A percentile compares a stretch with the other conserved stretches of the same genome.
Evolutionary conservation across 1,140 invertebrate species (phyloP).

Genomic region (Drosophila kepulauana): DNA sequence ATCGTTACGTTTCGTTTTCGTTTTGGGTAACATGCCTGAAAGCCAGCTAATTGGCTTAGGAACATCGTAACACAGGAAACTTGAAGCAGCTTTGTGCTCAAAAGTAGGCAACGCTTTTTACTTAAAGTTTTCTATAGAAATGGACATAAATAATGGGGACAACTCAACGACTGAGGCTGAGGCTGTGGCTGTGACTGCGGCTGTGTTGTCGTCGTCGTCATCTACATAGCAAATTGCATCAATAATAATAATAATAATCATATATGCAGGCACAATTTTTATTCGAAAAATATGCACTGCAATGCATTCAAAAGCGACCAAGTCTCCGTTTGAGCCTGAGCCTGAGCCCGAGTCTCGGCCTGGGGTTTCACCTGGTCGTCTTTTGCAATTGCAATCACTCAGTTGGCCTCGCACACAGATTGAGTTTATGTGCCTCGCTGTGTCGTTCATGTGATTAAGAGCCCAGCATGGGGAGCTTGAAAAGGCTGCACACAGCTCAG

Average conservation of each 20-base stretch:
- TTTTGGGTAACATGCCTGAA: conserved; percentile 63
- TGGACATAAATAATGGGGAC: neutral
- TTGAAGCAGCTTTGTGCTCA: conserved; percentile 29
- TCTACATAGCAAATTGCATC: conserved; percentile 30
- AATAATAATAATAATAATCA: conserved; percentile 48
- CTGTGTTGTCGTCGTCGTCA: too few relatives aligned
- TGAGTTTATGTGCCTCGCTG: conserved; percentile 66
- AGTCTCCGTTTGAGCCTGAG: neutral
- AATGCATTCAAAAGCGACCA: conserved; percentile 35
- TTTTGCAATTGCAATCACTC: conserved; percentile 56
- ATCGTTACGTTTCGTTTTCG: conserved; percentile 49
- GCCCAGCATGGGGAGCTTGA: conserved; percentile 15
- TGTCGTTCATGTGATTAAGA: conserved; percentile 78
- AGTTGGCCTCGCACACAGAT: conserved; percentile 62
- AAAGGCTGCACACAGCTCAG: conserved; percentile 27
- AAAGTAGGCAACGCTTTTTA: conserved; percentile 43
- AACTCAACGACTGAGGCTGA: neutral
- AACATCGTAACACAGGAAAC: conserved; percentile 10
- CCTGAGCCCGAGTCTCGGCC: neutral
- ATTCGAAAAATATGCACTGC: conserved; percentile 13
- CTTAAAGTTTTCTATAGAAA: conserved; percentile 21
- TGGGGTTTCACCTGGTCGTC: neutral
- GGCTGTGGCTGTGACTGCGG: neutral
- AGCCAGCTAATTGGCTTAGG: conserved; percentile 67
- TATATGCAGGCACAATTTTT: conserved; percentile 23